Conservation (phyloP, 2,113 vertebrate genomes). For the Colaptes auratus region DNA sequence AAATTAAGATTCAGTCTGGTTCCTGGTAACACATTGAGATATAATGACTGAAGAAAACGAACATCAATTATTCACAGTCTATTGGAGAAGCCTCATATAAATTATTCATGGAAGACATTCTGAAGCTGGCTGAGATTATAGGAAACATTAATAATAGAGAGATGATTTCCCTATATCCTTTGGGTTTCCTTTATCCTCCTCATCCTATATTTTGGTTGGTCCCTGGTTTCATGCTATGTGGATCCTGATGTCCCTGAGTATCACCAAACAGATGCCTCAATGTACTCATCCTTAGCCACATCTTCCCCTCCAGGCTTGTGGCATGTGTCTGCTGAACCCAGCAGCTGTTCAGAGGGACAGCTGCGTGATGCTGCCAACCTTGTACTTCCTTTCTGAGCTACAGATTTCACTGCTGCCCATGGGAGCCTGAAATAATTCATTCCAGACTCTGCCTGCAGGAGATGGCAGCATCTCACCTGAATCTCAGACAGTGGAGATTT, state of each 20-base stretch:
- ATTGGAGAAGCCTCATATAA: constrained; percentile 14
- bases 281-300: not conserved
- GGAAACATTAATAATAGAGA: constrained; percentile 45
- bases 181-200: not conserved
- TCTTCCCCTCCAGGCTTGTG: not conserved
- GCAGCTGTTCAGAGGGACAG: constrained; percentile 14
- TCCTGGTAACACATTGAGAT: constrained; percentile 25
- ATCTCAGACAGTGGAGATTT: not conserved
- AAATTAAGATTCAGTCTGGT: constrained; percentile 40
- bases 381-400: not conserved
- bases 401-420: not conserved
- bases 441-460: not conserved
- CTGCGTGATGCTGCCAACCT: not conserved
- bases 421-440: not conserved
- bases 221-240: not conserved
- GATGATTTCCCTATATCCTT: constrained; percentile 8
- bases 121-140: constrained; percentile 39
- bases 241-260: fast-evolving
- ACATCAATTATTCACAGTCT: constrained; percentile 59
- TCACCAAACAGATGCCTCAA: not conserved
- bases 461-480: not conserved
- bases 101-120: constrained; percentile 52
- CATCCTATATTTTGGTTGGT: not conserved
- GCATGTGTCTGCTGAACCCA: not conserved
- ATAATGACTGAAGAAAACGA: constrained; percentile 51